A percentile compares a stretch with the other conserved stretches of the same genome.
phyloP scores from a whole-genome alignment of 2,888 invertebrate species.

The Helicoverpa assulta region DNA sequence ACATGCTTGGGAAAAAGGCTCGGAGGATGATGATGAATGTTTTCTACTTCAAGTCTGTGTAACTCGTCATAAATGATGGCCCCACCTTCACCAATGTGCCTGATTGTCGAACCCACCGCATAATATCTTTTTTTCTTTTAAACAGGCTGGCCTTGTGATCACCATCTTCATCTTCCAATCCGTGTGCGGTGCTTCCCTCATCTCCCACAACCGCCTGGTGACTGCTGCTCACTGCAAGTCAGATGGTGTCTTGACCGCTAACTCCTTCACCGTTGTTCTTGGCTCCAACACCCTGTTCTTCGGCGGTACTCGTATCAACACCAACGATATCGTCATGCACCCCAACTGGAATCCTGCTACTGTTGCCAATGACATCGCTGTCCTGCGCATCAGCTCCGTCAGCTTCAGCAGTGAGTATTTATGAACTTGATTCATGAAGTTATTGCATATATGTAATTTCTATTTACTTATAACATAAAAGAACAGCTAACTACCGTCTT shows the following conservation, averaged over 20 bases:
- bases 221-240: constrained; percentile 76
- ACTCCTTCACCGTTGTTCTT: constrained; percentile 70
- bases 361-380: constrained; percentile 71
- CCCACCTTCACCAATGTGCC: too few species aligned
- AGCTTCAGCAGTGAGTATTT: constrained; percentile 64
- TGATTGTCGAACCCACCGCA: too few species aligned
- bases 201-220: constrained; percentile 64
- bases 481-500: too few species aligned
- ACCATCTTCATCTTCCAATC: constrained; percentile 69
- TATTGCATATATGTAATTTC: too few species aligned
- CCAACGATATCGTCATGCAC: constrained; percentile 66
- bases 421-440: not conserved
- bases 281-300: constrained; percentile 73
- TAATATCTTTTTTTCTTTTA: constrained; percentile 4
- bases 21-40: too few species aligned
- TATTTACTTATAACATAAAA: too few species aligned
- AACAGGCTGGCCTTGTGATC: constrained; percentile 76
- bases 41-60: too few species aligned
- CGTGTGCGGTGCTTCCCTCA: constrained; percentile 74
- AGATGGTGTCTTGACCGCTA: constrained; percentile 69
- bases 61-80: too few species aligned
- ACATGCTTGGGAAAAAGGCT: too few species aligned
- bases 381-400: constrained; percentile 62
- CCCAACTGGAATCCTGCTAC: constrained; percentile 67
- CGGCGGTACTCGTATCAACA: constrained; percentile 69